These are phyloP conservation scores for Craniophora ligustri DNA, from an alignment of 2,888 invertebrate species.

Conservation along the genomic window DNA sequence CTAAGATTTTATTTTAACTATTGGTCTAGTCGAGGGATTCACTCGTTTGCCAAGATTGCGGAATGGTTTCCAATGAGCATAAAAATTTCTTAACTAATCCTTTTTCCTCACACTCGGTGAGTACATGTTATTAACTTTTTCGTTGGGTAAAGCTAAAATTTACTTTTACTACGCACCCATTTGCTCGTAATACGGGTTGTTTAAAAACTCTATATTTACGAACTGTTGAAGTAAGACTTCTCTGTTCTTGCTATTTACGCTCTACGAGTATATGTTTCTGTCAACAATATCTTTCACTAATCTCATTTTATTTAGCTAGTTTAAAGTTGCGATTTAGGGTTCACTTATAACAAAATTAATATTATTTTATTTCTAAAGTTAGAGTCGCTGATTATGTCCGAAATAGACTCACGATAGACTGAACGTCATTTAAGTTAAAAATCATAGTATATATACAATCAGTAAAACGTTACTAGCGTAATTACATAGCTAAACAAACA, in stretches of 20 bases:
- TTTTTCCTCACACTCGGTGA: background rate
- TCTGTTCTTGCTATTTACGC: background rate
- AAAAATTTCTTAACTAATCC: constrained; percentile 14
- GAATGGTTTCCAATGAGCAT: constrained; percentile 22
- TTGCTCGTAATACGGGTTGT: background rate
- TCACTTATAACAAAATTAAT: too few relatives aligned
- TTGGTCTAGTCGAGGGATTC: constrained; percentile 23
- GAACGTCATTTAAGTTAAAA: constrained; percentile 13
- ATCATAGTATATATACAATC: constrained; percentile 28
- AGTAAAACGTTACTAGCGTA: constrained; percentile 43
- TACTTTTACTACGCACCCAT: constrained; percentile 10
- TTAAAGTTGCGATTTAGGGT: too few relatives aligned
- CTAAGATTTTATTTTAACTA: constrained; percentile 33
- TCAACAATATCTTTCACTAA: too few relatives aligned
- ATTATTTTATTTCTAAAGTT: too few relatives aligned
- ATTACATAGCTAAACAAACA: constrained; percentile 52
- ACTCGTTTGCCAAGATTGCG: constrained; percentile 30
- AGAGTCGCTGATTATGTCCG: background rate
- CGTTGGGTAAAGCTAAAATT: constrained; percentile 8
- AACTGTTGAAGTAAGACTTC: background rate
- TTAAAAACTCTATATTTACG: background rate
- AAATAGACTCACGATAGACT: constrained; percentile 8
- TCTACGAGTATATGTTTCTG: background rate
- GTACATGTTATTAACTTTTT: constrained; percentile 15
- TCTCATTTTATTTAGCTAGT: background rate